A percentile compares a stretch with the other conserved stretches of the same genome.
Evolutionary conservation across 2,113 vertebrate genomes (phyloP).

Genomic region (Motacilla alba): DNA sequence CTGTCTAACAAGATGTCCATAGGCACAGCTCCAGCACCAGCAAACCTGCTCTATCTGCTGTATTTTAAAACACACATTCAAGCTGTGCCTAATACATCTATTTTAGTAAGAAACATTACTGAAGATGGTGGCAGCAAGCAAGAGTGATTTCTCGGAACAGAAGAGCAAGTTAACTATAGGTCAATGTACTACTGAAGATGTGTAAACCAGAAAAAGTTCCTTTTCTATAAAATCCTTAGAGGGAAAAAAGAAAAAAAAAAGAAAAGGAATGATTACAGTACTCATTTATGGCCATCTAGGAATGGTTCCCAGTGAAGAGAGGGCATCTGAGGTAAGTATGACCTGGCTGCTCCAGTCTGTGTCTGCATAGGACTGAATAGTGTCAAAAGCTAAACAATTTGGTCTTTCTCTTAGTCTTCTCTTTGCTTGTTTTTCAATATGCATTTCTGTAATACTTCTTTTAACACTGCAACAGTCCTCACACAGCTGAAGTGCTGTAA

Average conservation of each 20-base stretch:
- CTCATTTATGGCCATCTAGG: constrained; percentile 52
- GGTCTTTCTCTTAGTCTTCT: background rate
- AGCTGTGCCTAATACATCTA: background rate
- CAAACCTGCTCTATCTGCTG: background rate
- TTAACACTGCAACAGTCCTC: background rate
- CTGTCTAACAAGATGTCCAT: background rate
- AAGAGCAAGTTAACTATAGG: constrained; percentile 31
- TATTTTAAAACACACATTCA: background rate
- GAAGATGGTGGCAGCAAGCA: background rate
- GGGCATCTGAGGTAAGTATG: constrained; percentile 55
- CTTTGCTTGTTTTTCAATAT: background rate
- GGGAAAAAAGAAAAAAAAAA: background rate
- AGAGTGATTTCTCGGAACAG: background rate
- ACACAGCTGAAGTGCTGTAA: background rate
- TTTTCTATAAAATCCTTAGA: constrained; percentile 41
- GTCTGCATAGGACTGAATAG: constrained; percentile 35
- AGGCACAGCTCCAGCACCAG: background rate
- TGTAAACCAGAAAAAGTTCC: constrained; percentile 30
- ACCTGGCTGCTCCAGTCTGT: constrained; percentile 51
- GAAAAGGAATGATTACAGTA: background rate
- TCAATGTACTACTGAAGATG: constrained; percentile 15
- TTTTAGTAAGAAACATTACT: background rate
- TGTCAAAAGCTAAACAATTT: constrained; percentile 54
- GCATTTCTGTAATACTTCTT: background rate
- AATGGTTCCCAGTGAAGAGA: constrained; percentile 53